Percentiles rank a stretch among this genome's conserved stretches.
Conservation (phyloP, 2,888 invertebrate species). For the Caenorhabditis doughertyi region DNA sequence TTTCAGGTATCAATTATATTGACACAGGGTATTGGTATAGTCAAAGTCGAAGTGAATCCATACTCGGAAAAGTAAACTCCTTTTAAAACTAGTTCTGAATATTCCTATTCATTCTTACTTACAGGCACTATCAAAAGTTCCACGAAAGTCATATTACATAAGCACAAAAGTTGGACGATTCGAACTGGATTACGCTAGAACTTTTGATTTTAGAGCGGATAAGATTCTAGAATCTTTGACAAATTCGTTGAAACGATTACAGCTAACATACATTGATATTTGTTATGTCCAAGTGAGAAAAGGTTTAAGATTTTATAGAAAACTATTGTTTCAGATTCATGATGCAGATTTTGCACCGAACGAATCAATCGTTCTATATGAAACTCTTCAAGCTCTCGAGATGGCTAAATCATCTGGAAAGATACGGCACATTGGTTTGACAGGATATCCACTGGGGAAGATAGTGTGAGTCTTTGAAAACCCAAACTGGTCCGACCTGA, state of each 20-base stretch:
- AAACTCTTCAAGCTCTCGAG: constrained; percentile 90
- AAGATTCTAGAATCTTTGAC: constrained; percentile 89
- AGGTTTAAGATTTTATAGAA: neutral
- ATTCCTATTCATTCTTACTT: neutral
- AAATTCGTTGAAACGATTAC: constrained; percentile 88
- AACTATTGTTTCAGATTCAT: constrained; percentile 87
- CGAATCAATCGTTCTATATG: constrained; percentile 88
- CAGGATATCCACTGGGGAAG: constrained; percentile 89
- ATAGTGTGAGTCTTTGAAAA: constrained; percentile 86
- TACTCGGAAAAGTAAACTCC: constrained; percentile 89
- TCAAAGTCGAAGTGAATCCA: constrained; percentile 90
- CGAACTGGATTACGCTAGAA: constrained; percentile 86
- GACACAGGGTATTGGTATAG: constrained; percentile 96
- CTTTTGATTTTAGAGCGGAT: constrained; percentile 92
- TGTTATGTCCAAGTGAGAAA: constrained; percentile 88
- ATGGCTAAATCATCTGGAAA: constrained; percentile 87
- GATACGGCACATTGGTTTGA: constrained; percentile 90
- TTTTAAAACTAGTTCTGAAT: neutral
- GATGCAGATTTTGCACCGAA: constrained; percentile 92
- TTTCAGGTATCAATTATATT: constrained; percentile 88
- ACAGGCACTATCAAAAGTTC: constrained; percentile 89
- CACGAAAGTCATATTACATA: constrained; percentile 90
- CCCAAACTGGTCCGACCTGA: too few relatives aligned
- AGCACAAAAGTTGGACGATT: constrained; percentile 93
- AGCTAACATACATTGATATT: constrained; percentile 90